These are phyloP conservation scores for Cepphus grylle DNA, from an alignment of 2,113 vertebrate genomes.

Conservation along the genomic window DNA sequence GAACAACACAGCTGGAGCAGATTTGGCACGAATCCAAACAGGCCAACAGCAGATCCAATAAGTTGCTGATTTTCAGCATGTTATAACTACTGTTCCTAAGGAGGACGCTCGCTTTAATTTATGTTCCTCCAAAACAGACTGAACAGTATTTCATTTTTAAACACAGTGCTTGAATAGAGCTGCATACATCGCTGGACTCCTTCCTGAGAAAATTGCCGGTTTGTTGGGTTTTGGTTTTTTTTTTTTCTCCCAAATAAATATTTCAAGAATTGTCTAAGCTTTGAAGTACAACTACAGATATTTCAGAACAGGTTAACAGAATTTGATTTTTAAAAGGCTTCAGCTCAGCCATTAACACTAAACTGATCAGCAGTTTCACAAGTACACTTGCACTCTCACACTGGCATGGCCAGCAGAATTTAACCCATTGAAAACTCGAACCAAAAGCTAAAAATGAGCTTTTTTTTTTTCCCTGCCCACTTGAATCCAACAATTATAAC, in stretches of 20 bases:
- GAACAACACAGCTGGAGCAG: rapidly evolving
- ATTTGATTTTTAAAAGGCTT: background rate
- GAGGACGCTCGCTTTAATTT: rapidly evolving
- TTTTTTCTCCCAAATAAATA: background rate
- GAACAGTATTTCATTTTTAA: background rate
- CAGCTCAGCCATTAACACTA: background rate
- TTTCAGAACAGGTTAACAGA: background rate
- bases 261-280: background rate
- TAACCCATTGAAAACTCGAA: background rate
- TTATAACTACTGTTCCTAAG: background rate
- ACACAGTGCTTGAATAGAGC: background rate
- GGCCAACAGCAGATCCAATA: background rate
- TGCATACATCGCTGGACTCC: background rate
- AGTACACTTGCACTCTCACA: background rate
- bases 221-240: too few species aligned
- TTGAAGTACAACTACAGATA: background rate
- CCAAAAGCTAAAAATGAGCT: background rate
- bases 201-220: background rate
- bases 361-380: background rate
- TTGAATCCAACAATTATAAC: background rate
- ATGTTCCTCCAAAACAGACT: background rate
- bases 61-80: background rate
- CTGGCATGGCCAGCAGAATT: background rate
- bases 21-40: background rate
- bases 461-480: background rate